These are phyloP conservation scores for Ormyrus labotus DNA, from an alignment of 2,888 invertebrate species.

Conservation along the genomic window DNA sequence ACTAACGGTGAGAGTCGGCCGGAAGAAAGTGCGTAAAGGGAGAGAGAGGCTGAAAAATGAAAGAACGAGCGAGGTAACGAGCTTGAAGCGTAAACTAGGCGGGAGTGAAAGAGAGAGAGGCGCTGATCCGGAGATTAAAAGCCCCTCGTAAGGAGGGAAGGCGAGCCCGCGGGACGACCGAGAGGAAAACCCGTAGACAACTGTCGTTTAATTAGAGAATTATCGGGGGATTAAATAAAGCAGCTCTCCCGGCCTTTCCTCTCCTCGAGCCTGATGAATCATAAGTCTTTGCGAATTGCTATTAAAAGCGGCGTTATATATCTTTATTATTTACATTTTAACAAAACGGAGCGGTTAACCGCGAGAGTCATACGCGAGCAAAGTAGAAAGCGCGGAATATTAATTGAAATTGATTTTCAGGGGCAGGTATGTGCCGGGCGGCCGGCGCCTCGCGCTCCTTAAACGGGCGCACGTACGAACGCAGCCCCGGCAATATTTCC, in stretches of 20 bases:
- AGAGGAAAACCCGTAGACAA: slow-evolving; percentile 29
- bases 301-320: neutral
- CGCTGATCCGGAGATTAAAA: slow-evolving; percentile 49
- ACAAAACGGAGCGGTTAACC: too few species aligned
- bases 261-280: neutral
- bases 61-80: slow-evolving; percentile 18
- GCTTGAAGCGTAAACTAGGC: neutral
- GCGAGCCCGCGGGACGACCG: slow-evolving; percentile 27
- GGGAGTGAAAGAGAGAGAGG: neutral
- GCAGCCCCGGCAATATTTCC: slow-evolving; percentile 32
- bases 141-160: slow-evolving; percentile 31
- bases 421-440: neutral
- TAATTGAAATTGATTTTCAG: slow-evolving; percentile 44
- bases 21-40: neutral
- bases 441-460: slow-evolving; percentile 23
- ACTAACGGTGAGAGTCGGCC: slow-evolving; percentile 8
- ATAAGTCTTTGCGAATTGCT: neutral
- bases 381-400: slow-evolving; percentile 21
- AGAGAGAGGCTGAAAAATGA: slow-evolving; percentile 29
- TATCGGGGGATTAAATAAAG: slow-evolving; percentile 50
- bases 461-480: slow-evolving; percentile 8
- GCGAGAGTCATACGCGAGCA: neutral
- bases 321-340: neutral
- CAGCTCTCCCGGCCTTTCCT: neutral
- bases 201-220: slow-evolving; percentile 52